Evolutionary conservation across 2,888 invertebrate species (phyloP).

Genomic region (Chorisops tibialis): DNA sequence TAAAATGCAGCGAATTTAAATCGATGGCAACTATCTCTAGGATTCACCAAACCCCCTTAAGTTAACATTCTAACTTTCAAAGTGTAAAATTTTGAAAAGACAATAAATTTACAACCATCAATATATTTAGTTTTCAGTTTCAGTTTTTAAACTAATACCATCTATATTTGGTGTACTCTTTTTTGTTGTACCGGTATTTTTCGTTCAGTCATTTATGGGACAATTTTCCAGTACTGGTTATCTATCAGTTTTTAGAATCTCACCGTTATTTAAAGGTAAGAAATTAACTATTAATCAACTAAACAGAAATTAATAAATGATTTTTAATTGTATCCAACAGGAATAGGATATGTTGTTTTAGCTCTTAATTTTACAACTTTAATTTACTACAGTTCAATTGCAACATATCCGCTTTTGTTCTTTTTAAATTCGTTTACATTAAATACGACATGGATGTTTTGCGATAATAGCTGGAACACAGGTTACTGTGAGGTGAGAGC

Average conservation of each 20-base stretch:
- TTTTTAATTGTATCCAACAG: conserved; percentile 54
- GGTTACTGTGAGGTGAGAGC: conserved; percentile 56
- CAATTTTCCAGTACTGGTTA: conserved; percentile 81
- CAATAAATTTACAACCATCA: too few relatives aligned
- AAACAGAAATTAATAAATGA: not conserved
- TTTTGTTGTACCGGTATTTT: conserved; percentile 81
- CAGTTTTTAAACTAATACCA: too few relatives aligned
- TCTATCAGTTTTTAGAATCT: conserved; percentile 74
- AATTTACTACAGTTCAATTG: conserved; percentile 77
- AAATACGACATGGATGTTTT: conserved; percentile 80
- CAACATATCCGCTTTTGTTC: too few relatives aligned
- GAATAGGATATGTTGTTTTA: conserved; percentile 81
- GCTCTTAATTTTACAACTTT: conserved; percentile 76
- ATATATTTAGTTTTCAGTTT: too few relatives aligned
- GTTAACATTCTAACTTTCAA: too few relatives aligned
- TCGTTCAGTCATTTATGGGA: conserved; percentile 81
- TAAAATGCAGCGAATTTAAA: too few relatives aligned
- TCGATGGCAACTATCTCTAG: too few relatives aligned
- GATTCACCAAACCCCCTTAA: too few relatives aligned
- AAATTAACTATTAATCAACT: not conserved
- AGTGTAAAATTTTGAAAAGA: too few relatives aligned
- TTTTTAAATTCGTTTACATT: too few relatives aligned
- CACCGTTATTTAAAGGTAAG: conserved; percentile 83
- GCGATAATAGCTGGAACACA: conserved; percentile 80
- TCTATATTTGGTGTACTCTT: conserved; percentile 62